Conservation (phyloP, 2,113 vertebrate genomes). For the Prinia subflava region DNA sequence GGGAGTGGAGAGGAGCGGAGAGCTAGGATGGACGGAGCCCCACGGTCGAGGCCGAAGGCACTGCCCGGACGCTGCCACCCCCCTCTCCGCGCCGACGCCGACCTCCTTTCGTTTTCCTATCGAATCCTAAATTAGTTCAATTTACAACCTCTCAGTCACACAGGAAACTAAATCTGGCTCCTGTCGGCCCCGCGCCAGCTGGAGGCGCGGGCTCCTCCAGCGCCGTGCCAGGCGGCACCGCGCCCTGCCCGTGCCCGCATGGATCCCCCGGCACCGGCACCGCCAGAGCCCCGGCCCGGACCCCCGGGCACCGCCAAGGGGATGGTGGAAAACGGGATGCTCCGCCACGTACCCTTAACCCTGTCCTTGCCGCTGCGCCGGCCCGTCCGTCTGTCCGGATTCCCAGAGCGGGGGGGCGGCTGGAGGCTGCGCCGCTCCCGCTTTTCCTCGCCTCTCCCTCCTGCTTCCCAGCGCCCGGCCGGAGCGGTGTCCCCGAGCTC, state of each 20-base stretch:
- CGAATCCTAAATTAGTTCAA: conserved; percentile 74
- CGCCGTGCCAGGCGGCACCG: background rate
- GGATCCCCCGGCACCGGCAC: background rate
- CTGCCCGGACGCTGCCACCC: background rate
- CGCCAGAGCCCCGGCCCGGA: fast-evolving
- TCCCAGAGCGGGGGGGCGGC: background rate
- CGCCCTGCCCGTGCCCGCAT: background rate
- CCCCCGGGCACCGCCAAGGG: background rate
- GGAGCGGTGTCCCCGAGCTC: background rate
- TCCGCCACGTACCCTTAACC: background rate
- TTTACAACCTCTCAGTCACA: conserved; percentile 73
- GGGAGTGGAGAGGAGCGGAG: conserved; percentile 3
- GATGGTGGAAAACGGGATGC: background rate
- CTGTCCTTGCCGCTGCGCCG: background rate
- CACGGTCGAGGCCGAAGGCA: background rate
- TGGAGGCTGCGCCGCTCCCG: background rate
- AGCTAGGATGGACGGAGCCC: background rate
- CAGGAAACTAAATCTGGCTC: conserved; percentile 74
- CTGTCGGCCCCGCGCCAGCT: conserved; percentile 57
- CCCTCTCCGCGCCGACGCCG: background rate
- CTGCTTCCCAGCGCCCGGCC: fast-evolving
- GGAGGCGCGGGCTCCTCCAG: conserved; percentile 32
- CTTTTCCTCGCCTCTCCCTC: background rate
- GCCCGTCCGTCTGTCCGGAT: background rate
- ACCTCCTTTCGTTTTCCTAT: conserved; percentile 72